These are phyloP conservation scores for Eunapius fragilis DNA, from an alignment of 37 sponge, comb jelly and placozoan species.

Conservation along the genomic window DNA sequence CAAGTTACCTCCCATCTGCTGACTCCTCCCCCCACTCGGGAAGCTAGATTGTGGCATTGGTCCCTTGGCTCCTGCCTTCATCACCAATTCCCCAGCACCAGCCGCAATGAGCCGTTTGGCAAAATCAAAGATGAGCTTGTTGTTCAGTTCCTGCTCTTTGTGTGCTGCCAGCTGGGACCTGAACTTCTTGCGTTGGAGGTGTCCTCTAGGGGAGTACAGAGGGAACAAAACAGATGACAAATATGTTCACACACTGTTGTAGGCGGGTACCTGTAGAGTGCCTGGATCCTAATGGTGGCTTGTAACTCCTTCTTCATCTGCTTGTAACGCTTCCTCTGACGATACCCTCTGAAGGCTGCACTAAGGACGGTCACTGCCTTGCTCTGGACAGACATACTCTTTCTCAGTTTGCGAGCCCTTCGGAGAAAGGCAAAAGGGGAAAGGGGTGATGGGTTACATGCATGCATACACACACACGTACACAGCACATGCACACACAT, in stretches of 20 bases:
- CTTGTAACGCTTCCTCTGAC: conserved; percentile 31
- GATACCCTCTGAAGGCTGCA: conserved; percentile 19
- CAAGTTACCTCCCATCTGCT: neutral
- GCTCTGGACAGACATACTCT: conserved; percentile 4
- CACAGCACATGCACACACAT: too few species aligned
- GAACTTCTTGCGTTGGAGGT: conserved; percentile 34
- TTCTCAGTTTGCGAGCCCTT: conserved; percentile 21
- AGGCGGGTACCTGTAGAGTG: conserved; percentile 35
- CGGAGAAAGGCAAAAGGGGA: neutral
- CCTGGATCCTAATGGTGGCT: conserved; percentile 56
- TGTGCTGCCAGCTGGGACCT: neutral
- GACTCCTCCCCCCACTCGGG: neutral
- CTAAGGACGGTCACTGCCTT: conserved; percentile 49
- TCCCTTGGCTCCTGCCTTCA: neutral
- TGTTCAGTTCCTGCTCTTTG: conserved; percentile 22
- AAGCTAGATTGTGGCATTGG: neutral
- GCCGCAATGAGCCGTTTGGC: conserved; percentile 3
- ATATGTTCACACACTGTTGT: neutral
- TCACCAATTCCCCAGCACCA: neutral
- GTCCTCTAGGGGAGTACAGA: conserved; percentile 24
- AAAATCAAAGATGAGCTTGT: conserved; percentile 47
- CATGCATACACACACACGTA: neutral
- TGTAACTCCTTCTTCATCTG: conserved; percentile 22
- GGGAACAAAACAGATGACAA: neutral
- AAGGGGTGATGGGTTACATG: neutral